Evolutionary conservation across 2,797 vertebrate genomes (phyloP), one percentile per base, ranked within the genome.

Genomic region (Neoniphon sammara): DNA sequence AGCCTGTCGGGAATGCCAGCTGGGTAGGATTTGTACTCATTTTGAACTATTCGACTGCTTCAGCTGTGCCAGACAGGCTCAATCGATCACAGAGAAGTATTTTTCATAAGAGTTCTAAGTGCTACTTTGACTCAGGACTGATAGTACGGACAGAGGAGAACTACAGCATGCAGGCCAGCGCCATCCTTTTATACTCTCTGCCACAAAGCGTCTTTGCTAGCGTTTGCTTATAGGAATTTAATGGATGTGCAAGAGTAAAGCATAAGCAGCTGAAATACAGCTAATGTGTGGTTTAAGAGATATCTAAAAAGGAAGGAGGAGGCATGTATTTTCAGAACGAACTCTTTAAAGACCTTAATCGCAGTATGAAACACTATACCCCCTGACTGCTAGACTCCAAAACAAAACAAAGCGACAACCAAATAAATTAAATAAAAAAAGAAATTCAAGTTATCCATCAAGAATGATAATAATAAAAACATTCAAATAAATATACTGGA

Each of bases 401-500:
- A 85, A 81, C 47, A 46, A 68, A 52, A 76, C 7, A 81, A 78
- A 81, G 78, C 63, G 30, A 87, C 84, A 89, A 67, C 81, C 56
- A 76, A 88, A 89, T 91, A 86, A 91, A 93, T 90, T 86, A 89
- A 87, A 88, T 75, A 81, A 82, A 89, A 89, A 47, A 89, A 88
- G 46, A 88, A 90, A 84, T 91, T 89, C 88, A 91, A 91, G 86
- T 93, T 92, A 88, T 89, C 84, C 80, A 75, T 85, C 84, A 75
- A 34, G 31, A 34, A 87, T 76, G 65, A 85, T 85, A 74, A 75
- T 60, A 64, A 87, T 76, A 85, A 85, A 88, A 83, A 90, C 86
- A 92, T 90, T 89, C 73, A 92, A 91, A 91, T 90, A 88, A 91
- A 91, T 91, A 90, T 74, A 83, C 15, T 79, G 73, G 82, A 91